These are phyloP conservation scores for Drosophila anomelani DNA, from an alignment of 2,888 invertebrate species.

Conservation along the genomic window DNA sequence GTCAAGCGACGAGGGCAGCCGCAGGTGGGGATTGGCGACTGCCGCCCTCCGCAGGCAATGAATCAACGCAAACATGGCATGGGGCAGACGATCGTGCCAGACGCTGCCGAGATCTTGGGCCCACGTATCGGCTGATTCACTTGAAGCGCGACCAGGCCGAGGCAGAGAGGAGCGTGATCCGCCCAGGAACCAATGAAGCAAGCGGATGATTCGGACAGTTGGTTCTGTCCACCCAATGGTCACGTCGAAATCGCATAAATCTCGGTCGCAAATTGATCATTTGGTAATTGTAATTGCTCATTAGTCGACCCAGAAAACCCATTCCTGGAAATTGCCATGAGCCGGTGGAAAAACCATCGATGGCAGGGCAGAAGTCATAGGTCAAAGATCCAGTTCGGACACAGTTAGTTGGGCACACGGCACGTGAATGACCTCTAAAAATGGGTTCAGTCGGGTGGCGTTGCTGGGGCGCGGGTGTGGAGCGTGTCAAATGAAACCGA, in stretches of 20 bases:
- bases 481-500: conserved; percentile 60
- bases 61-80: conserved; percentile 65
- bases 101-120: conserved; percentile 20
- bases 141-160: conserved; percentile 36
- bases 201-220: conserved; percentile 45
- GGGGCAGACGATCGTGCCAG: conserved; percentile 46
- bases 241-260: conserved; percentile 71
- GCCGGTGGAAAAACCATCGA: conserved; percentile 12
- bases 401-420: conserved; percentile 70
- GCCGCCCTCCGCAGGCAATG: conserved; percentile 46
- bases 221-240: conserved; percentile 49
- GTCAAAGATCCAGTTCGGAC: conserved; percentile 54
- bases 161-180: conserved; percentile 22
- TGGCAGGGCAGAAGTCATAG: conserved; percentile 37
- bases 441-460: conserved; percentile 24
- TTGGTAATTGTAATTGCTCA: conserved; percentile 54
- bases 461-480: conserved; percentile 24
- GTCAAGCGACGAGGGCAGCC: conserved; percentile 64
- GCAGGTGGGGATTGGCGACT: conserved; percentile 44
- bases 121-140: conserved; percentile 30
- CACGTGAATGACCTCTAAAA: conserved; percentile 75
- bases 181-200: conserved; percentile 77
- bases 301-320: conserved; percentile 41
- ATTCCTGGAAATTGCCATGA: conserved; percentile 57
- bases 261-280: conserved; percentile 34